phyloP scores from a whole-genome alignment of 2,888 invertebrate species.

The Polietes domitor region DNA sequence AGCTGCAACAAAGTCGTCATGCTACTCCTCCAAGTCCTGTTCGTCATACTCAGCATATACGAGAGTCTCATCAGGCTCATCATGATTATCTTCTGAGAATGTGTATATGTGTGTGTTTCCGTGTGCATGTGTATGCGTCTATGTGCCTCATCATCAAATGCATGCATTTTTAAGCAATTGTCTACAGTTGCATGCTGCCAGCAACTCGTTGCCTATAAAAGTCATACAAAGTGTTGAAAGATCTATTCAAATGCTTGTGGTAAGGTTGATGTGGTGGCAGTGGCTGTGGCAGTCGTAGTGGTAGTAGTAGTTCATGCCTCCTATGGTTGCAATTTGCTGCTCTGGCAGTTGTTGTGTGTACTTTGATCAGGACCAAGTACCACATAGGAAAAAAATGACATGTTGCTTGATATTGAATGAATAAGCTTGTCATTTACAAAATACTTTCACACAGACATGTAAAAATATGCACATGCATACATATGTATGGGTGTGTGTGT shows the following conservation, averaged over 20 bases:
- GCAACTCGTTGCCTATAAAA: slow-evolving; percentile 37
- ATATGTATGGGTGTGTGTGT: background rate
- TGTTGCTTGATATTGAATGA: slow-evolving; percentile 69
- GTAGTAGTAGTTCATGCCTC: background rate
- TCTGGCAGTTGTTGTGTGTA: slow-evolving; percentile 39
- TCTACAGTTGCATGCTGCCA: slow-evolving; percentile 49
- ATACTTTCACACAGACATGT: slow-evolving; percentile 2
- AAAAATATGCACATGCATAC: slow-evolving; percentile 58
- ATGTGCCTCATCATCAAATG: slow-evolving; percentile 11
- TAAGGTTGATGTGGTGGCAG: slow-evolving; percentile 41
- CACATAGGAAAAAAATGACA: slow-evolving; percentile 69
- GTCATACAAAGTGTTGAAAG: slow-evolving; percentile 66
- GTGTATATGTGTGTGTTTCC: background rate
- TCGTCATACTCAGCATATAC: background rate
- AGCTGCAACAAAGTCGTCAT: background rate
- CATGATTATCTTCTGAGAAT: slow-evolving; percentile 18
- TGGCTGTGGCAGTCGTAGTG: slow-evolving; percentile 46
- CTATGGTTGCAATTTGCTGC: slow-evolving; percentile 29
- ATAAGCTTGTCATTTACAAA: slow-evolving; percentile 63
- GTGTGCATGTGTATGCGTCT: background rate
- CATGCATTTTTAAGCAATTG: slow-evolving; percentile 52
- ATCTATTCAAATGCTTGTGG: slow-evolving; percentile 56
- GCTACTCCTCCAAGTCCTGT: background rate
- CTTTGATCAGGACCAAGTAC: slow-evolving; percentile 66
- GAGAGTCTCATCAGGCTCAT: slow-evolving; percentile 19